Conservation (phyloP, 2,113 vertebrate genomes). For the Oncorhynchus clarkii region DNA sequence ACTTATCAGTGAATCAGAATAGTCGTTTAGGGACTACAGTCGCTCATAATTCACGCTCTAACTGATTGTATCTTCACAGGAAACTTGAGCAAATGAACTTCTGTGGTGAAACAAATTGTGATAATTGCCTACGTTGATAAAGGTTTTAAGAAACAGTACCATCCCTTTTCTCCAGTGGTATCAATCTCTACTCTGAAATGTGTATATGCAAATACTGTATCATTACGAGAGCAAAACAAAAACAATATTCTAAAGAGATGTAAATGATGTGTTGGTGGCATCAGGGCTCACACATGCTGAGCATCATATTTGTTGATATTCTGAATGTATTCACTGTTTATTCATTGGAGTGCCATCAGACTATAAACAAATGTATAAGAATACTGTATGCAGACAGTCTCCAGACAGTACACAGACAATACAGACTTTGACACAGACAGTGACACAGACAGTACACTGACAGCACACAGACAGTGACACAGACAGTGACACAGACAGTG, state of each 20-base stretch:
- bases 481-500: too few relatives aligned
- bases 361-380: not conserved
- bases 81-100: constrained; percentile 33
- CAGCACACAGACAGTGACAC: too few relatives aligned
- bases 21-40: constrained; percentile 1
- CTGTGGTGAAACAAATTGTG: constrained; percentile 25
- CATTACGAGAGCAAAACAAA: not conserved
- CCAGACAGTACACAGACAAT: too few relatives aligned
- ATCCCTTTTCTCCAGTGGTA: too few relatives aligned
- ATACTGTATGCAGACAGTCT: not conserved
- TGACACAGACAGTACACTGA: too few relatives aligned
- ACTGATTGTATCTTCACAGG: constrained; percentile 12
- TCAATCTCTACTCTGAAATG: not conserved
- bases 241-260: not conserved
- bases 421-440: too few relatives aligned
- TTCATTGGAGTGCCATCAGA: not conserved
- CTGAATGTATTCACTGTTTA: too few relatives aligned
- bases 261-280: not conserved
- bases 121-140: constrained; percentile 30
- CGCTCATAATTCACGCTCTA: constrained; percentile 28
- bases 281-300: not conserved
- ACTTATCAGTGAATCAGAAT: constrained; percentile 20
- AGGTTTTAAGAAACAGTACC: not conserved
- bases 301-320: too few relatives aligned
- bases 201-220: not conserved